Conservation (phyloP, 1,140 invertebrate species). For the Formica selysi region DNA sequence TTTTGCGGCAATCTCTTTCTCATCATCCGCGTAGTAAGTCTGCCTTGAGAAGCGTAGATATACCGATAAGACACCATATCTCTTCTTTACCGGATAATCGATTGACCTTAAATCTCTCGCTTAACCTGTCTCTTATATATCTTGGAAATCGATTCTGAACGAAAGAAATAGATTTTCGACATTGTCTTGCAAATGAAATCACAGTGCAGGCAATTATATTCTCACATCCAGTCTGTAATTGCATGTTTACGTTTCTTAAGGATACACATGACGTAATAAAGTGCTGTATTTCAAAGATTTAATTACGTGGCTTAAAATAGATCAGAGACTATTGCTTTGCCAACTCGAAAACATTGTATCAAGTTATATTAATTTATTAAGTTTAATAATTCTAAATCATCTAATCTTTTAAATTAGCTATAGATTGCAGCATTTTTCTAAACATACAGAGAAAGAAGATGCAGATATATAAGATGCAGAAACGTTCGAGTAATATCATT, state of each 20-base stretch:
- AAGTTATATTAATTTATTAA: not conserved
- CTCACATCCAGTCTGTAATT: not conserved
- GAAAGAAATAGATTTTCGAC: slow-evolving; percentile 34
- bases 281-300: not conserved
- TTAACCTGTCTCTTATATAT: slow-evolving; percentile 22
- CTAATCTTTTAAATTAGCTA: not conserved
- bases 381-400: slow-evolving; percentile 1
- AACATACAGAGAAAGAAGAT: not conserved
- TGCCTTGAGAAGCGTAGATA: slow-evolving; percentile 2
- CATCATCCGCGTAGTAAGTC: slow-evolving; percentile 25
- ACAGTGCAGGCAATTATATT: not conserved
- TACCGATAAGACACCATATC: slow-evolving; percentile 36
- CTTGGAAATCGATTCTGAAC: slow-evolving; percentile 10
- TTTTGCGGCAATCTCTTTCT: slow-evolving; percentile 43
- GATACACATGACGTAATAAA: not conserved
- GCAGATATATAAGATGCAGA: not conserved
- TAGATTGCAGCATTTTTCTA: not conserved
- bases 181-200: not conserved
- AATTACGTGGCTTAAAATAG: not conserved
- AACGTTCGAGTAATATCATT: not conserved
- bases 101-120: slow-evolving; percentile 52
- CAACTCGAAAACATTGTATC: not conserved
- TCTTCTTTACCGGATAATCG: slow-evolving; percentile 36
- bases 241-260: not conserved
- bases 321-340: not conserved